These are phyloP conservation scores for Ophion ventricosus DNA, from an alignment of 2,888 invertebrate species.

Conservation along the genomic window DNA sequence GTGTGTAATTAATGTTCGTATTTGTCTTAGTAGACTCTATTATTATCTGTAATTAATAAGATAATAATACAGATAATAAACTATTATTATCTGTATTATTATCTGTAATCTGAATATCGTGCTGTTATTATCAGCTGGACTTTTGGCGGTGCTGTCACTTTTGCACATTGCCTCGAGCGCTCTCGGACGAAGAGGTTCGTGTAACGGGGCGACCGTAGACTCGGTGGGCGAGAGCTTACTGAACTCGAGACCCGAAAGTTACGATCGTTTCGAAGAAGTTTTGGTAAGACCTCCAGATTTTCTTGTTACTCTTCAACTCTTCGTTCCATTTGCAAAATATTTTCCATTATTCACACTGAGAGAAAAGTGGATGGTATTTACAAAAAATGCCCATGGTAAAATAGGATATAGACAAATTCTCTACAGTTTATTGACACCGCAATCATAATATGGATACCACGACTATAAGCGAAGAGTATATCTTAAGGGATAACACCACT, in stretches of 20 bases:
- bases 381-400: no score
- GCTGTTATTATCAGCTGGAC: slow-evolving; percentile 73
- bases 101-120: neutral
- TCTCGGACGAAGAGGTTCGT: slow-evolving; percentile 70
- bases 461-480: no score
- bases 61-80: no score
- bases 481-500: no score
- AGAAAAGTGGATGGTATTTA: no score
- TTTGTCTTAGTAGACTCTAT: neutral
- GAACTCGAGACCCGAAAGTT: slow-evolving; percentile 76
- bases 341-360: neutral
- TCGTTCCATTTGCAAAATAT: neutral
- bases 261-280: slow-evolving; percentile 80
- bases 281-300: slow-evolving; percentile 70
- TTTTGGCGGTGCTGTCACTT: slow-evolving; percentile 75
- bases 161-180: slow-evolving; percentile 76
- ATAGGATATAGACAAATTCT: no score
- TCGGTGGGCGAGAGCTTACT: slow-evolving; percentile 79
- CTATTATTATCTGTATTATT: no score
- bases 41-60: no score
- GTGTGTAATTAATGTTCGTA: neutral
- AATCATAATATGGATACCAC: no score
- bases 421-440: no score
- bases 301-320: neutral
- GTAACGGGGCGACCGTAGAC: slow-evolving; percentile 71